Conservation (phyloP, 2,113 vertebrate species). For the Brienomyrus brachyistius region DNA sequence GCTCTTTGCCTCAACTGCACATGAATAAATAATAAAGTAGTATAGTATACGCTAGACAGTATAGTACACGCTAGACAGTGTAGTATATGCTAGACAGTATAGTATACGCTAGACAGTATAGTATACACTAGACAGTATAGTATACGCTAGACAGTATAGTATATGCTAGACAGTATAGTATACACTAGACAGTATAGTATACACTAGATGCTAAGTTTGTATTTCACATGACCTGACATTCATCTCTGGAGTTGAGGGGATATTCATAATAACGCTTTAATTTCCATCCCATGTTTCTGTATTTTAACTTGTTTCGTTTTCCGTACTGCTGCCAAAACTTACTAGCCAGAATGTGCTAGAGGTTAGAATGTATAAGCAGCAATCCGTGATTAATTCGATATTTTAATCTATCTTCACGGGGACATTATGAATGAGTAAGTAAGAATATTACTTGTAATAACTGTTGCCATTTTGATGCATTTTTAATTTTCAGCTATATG, state of each 20-base stretch:
- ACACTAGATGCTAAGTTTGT: background rate
- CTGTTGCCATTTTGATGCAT: background rate
- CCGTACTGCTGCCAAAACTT: background rate
- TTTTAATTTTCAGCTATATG: background rate
- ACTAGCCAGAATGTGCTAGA: background rate
- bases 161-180: no score
- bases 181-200: no score
- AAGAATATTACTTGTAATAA: background rate
- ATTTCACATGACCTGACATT: background rate
- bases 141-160: background rate
- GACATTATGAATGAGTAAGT: background rate
- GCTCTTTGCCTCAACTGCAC: background rate
- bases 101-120: no score
- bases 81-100: no score
- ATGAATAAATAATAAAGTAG: background rate
- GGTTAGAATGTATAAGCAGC: background rate
- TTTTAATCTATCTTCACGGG: background rate
- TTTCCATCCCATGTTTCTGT: background rate
- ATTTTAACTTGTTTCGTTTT: background rate
- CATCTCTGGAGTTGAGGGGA: background rate
- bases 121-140: background rate
- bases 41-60: background rate
- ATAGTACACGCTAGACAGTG: background rate
- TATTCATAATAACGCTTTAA: background rate
- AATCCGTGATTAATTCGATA: background rate